Conservation (phyloP, 2,888 invertebrate species). For the Agrochola circellaris region DNA sequence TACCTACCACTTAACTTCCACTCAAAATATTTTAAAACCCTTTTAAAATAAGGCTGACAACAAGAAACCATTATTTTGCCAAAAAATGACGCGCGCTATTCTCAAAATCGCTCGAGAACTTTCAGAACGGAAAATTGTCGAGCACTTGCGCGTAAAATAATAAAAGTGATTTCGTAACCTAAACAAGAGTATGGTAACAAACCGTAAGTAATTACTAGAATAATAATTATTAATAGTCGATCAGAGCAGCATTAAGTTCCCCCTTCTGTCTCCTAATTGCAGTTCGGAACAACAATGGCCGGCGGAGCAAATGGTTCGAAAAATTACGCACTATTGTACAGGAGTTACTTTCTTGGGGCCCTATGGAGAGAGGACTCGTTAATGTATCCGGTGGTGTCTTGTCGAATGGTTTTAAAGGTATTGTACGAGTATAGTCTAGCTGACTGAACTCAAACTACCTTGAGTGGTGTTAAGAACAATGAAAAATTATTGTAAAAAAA, state of each 20-base stretch:
- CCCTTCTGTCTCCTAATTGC: conserved; percentile 72
- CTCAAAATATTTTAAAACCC: conserved; percentile 54
- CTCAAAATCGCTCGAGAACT: conserved; percentile 40
- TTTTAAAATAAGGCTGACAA: conserved; percentile 52
- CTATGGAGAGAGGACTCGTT: conserved; percentile 47
- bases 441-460: not conserved
- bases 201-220: conserved; percentile 69
- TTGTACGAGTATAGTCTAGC: not conserved
- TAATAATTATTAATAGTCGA: conserved; percentile 79
- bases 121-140: conserved; percentile 21
- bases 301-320: conserved; percentile 81
- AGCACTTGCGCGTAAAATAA: conserved; percentile 27
- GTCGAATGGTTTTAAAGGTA: conserved; percentile 9
- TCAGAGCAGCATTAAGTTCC: conserved; percentile 70
- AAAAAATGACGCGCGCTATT: conserved; percentile 48
- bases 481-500: not conserved
- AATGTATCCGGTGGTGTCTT: conserved; percentile 34
- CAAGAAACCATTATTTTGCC: conserved; percentile 46
- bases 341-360: conserved; percentile 59
- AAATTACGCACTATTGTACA: conserved; percentile 83
- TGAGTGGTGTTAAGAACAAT: not conserved
- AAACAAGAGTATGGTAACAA: conserved; percentile 62
- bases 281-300: conserved; percentile 73
- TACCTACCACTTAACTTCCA: conserved; percentile 40
- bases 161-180: conserved; percentile 34